Evolutionary conservation across 1,140 invertebrate genomes (phyloP).

Genomic region (Pemphigus obesinymphae): DNA sequence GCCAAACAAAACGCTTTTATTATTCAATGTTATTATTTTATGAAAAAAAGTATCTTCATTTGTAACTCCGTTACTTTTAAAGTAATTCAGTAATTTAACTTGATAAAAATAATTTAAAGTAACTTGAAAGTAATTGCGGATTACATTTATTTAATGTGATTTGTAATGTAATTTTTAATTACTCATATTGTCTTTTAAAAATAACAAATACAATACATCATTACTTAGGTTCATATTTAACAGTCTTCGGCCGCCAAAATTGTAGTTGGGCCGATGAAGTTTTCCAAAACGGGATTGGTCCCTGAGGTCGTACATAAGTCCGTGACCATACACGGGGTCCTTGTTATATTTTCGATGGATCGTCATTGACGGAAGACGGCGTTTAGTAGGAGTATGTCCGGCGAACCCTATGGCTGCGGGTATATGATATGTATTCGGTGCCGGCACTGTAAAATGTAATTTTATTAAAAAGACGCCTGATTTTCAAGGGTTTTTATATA

Average conservation of each 20-base stretch:
- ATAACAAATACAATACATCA: no score
- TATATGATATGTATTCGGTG: not conserved
- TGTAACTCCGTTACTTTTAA: no score
- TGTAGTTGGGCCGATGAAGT: not conserved
- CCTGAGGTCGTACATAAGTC: not conserved
- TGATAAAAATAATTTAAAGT: no score
- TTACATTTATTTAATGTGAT: not conserved
- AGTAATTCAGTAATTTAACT: no score
- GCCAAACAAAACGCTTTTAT: no score
- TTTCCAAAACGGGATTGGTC: not conserved
- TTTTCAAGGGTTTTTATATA: no score
- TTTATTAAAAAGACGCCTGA: no score
- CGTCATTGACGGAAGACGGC: not conserved
- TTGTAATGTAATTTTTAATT: no score
- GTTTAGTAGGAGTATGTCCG: not conserved
- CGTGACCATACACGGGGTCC: not conserved
- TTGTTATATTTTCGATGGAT: not conserved
- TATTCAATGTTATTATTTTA: no score
- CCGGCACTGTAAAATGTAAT: not conserved
- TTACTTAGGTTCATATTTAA: no score
- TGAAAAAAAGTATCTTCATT: no score
- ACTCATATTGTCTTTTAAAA: no score
- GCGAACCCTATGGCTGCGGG: not conserved
- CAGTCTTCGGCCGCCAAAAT: not conserved
- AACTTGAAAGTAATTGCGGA: not conserved